Evolutionary conservation across 2,113 vertebrate species (phyloP).

Genomic region (Corvus moneduloides): DNA sequence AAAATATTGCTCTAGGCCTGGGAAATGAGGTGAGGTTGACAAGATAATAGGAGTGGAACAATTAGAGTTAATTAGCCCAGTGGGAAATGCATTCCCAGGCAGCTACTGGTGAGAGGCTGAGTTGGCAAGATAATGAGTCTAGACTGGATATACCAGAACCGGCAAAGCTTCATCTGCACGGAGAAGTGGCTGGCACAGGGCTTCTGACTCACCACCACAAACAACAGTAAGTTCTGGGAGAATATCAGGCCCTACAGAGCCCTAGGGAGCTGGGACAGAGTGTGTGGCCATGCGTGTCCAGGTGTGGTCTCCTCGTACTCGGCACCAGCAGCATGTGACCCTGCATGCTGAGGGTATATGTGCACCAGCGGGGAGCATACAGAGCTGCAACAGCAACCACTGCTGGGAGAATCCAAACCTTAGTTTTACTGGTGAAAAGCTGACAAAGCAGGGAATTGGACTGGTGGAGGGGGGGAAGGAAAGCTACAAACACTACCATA

Average conservation of each 20-base stretch:
- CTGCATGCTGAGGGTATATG: neutral
- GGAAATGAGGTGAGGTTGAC: slow-evolving; percentile 64
- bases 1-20: slow-evolving; percentile 58
- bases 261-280: neutral
- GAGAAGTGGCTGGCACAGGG: neutral
- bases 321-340: neutral
- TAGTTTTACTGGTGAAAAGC: neutral
- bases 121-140: slow-evolving; percentile 23
- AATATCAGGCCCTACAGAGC: neutral
- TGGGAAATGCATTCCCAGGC: slow-evolving; percentile 56
- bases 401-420: neutral
- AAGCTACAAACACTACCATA: neutral
- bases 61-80: slow-evolving; percentile 60
- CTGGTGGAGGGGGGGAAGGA: neutral
- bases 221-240: neutral
- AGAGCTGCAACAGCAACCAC: neutral
- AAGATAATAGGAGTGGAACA: slow-evolving; percentile 60
- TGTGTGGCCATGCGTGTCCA: rapidly evolving
- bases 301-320: neutral
- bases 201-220: neutral
- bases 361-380: neutral
- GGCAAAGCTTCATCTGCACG: neutral
- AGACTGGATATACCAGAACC: slow-evolving; percentile 54
- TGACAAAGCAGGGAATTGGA: neutral
- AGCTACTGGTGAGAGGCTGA: slow-evolving; percentile 38